Evolutionary conservation across 2,888 invertebrate species (phyloP), one percentile per base, ranked within the genome.

Genomic region (Philopedon plagiatum): DNA sequence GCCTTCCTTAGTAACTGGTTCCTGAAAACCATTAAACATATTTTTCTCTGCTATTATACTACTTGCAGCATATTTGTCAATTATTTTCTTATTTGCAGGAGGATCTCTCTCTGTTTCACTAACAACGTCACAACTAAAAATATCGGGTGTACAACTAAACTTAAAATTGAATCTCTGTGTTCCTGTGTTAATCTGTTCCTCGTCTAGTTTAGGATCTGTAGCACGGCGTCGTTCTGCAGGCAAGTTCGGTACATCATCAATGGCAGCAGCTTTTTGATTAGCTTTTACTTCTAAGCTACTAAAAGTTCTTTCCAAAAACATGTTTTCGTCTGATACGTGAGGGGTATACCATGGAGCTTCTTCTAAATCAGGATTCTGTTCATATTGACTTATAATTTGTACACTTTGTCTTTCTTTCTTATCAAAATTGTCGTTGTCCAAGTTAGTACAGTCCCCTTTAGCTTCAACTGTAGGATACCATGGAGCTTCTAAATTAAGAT

Each of bases 141-240:
- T 58, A 15, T 58, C 26, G 2, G 58, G 58, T 4, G 58, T 26
- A 23, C 58, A 58, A 58, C 23, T 26, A n/a, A 58, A 58, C 15
- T 41, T 41, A 15, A 58, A 58, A 26, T 58, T 39, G n/a, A 41
- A 58, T 15, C 5, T 34, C 9, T 58, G 11, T 13, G 37, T 37
- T 0, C 23, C 21, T 39, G 11, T 11, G 5, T 15, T 11, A 34
- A 34, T 8, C 0, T 32, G 13, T 11, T 29, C 3, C 8, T 8
- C 2, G 32, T 21, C 2, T 39, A 11, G 13, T 1, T 39, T 3
- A 9, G n/a, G 0, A 3, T 19, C n/a, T n/a, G 0, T 13, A 39
- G n/a, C 21, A 57, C 5, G n/a, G n/a, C n/a, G 21, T 21, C 39
- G 18, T 13, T 18, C 11, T 19, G 15, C 18, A 11, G n/a, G 5